Percentiles rank a stretch among this genome's conserved stretches.
Evolutionary conservation across 1,140 invertebrate species (phyloP).

Genomic region (Cyphomyrmex costatus): DNA sequence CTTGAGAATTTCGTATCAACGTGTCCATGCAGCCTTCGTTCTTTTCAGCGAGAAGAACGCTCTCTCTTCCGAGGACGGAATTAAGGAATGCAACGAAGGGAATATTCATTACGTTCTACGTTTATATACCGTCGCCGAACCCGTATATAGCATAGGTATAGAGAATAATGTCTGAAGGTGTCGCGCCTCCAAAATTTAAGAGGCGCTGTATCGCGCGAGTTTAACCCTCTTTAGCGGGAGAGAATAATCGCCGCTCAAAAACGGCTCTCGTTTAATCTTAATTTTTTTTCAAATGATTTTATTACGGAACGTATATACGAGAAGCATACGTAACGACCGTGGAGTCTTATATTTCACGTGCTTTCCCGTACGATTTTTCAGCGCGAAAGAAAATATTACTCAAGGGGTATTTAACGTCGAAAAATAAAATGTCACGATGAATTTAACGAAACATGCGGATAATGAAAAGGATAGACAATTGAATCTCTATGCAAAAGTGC

Average conservation of each 20-base stretch:
- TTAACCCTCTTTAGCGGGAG: slow-evolving; percentile 50
- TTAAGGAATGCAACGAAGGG: not conserved
- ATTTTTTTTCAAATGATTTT: slow-evolving; percentile 56
- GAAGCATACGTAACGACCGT: slow-evolving; percentile 1
- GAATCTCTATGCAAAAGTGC: slow-evolving; percentile 24
- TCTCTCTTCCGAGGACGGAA: slow-evolving; percentile 7
- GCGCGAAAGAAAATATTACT: not conserved
- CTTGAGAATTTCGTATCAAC: slow-evolving; percentile 34
- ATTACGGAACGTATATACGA: slow-evolving; percentile 16
- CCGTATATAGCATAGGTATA: not conserved
- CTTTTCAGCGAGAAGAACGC: slow-evolving; percentile 37
- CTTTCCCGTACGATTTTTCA: slow-evolving; percentile 1
- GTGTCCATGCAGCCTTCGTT: slow-evolving; percentile 42
- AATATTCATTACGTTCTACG: slow-evolving; percentile 53
- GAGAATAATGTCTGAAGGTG: slow-evolving; percentile 36
- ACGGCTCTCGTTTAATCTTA: slow-evolving; percentile 41
- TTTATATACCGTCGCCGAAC: not conserved
- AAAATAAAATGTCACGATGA: slow-evolving; percentile 11
- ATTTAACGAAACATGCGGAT: slow-evolving; percentile 24
- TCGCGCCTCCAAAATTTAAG: slow-evolving; percentile 48
- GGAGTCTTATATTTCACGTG: not conserved
- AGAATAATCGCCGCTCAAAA: slow-evolving; percentile 33
- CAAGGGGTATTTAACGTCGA: slow-evolving; percentile 29
- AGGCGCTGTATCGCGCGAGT: not conserved
- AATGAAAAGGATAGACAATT: slow-evolving; percentile 17